Conservation (phyloP, 2,888 invertebrate genomes). For the Drosophila eohydei region DNA sequence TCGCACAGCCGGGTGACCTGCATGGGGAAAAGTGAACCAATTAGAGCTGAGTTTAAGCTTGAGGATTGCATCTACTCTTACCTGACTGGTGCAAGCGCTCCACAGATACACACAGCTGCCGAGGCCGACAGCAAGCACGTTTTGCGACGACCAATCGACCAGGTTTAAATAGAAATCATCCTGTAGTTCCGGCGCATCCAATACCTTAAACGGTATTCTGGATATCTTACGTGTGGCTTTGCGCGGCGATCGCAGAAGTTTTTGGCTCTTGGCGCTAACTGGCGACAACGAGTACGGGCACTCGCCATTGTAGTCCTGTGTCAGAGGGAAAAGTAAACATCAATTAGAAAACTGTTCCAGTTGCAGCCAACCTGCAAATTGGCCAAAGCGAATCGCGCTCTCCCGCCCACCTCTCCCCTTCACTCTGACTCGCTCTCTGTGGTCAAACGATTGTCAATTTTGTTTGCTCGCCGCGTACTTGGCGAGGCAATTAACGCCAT, state of each 20-base stretch:
- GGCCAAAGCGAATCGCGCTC: conserved; percentile 41
- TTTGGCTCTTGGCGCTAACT: conserved; percentile 97
- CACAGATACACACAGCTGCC: conserved; percentile 99
- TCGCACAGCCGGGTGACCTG: conserved; percentile 97
- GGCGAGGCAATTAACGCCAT: conserved; percentile 68
- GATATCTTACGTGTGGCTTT: conserved; percentile 99
- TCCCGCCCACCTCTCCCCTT: not conserved
- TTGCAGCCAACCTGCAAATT: conserved; percentile 62
- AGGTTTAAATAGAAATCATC: conserved; percentile 99
- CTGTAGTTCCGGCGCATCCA: conserved; percentile 86
- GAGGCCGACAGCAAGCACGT: conserved; percentile 98
- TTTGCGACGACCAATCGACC: conserved; percentile 99
- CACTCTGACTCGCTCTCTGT: not conserved
- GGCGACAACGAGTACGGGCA: conserved; percentile 98
- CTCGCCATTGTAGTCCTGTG: conserved; percentile 91
- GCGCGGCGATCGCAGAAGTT: conserved; percentile 95
- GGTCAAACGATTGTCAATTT: conserved; percentile 13
- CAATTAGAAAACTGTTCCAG: conserved; percentile 49
- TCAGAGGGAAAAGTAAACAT: conserved; percentile 79
- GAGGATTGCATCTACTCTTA: conserved; percentile 73
- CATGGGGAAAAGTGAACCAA: not conserved
- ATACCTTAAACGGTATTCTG: conserved; percentile 96
- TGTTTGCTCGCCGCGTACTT: conserved; percentile 74
- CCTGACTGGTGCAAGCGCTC: conserved; percentile 99
- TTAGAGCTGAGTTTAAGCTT: not conserved